Percentiles rank a stretch among this genome's conserved stretches.
These are phyloP conservation scores for Tupaia tana DNA, from an alignment of 2,113 vertebrate genomes.

Conservation along the genomic window DNA sequence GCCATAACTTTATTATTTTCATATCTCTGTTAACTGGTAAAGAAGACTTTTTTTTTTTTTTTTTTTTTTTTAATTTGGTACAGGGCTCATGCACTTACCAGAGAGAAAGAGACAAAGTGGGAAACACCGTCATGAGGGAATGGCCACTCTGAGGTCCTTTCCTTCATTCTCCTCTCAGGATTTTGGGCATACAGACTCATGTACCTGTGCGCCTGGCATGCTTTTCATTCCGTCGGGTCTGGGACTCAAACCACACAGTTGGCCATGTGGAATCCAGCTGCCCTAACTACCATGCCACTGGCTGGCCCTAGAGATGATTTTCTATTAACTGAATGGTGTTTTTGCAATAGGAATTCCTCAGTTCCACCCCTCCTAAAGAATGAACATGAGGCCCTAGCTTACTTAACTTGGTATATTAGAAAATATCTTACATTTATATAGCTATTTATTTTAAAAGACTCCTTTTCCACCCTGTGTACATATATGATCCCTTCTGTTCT, in stretches of 20 bases:
- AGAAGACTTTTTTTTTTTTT: neutral
- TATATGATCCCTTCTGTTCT: constrained; percentile 19
- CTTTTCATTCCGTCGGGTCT: no score
- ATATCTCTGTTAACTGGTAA: neutral
- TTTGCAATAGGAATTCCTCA: neutral
- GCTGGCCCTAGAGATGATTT: neutral
- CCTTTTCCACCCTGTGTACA: neutral
- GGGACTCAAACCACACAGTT: no score
- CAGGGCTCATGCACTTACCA: no score
- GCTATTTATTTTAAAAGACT: neutral
- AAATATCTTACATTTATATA: neutral
- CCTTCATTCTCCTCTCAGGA: no score
- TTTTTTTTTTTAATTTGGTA: no score
- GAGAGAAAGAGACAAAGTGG: no score
- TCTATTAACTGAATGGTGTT: neutral
- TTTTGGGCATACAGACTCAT: no score
- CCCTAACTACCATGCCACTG: no score
- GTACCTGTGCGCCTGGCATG: no score
- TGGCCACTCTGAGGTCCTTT: no score
- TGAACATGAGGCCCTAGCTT: neutral
- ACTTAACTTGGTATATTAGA: neutral
- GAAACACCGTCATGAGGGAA: no score
- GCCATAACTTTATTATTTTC: constrained; percentile 20
- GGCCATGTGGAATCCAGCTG: no score
- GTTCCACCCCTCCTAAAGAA: neutral